phyloP scores from a whole-genome alignment of 2,888 invertebrate species.

The Thecophora atra region DNA sequence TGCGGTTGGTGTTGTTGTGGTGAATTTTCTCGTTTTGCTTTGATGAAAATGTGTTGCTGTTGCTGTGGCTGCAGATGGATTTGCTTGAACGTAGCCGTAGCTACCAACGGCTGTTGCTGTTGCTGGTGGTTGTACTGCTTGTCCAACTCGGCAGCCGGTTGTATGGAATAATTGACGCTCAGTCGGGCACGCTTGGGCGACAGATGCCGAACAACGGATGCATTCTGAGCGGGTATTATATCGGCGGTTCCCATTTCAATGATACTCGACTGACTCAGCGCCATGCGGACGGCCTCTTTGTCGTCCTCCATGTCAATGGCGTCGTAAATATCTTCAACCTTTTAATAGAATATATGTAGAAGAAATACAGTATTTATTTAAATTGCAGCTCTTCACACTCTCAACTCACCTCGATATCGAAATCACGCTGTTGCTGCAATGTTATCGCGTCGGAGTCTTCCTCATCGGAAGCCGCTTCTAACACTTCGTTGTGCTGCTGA shows the following conservation, averaged over 20 bases:
- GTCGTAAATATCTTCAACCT: conserved; percentile 79
- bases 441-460: conserved; percentile 34
- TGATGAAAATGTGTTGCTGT: conserved; percentile 48
- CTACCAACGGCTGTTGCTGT: conserved; percentile 2
- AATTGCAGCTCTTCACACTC: conserved; percentile 7
- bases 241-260: conserved; percentile 68
- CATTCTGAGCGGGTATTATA: conserved; percentile 66
- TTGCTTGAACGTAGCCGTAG: neutral
- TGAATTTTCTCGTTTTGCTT: conserved; percentile 32
- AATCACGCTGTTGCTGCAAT: conserved; percentile 66
- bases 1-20: conserved; percentile 42
- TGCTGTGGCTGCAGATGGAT: conserved; percentile 40
- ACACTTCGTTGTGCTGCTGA: conserved; percentile 28
- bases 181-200: conserved; percentile 62
- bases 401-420: conserved; percentile 71
- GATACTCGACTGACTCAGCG: conserved; percentile 65
- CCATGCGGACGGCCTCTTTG: conserved; percentile 57
- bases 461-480: conserved; percentile 24
- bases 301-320: conserved; percentile 77
- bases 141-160: conserved; percentile 66
- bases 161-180: conserved; percentile 66
- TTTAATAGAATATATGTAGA: conserved; percentile 29
- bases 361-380: conserved; percentile 11
- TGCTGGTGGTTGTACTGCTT: conserved; percentile 49
- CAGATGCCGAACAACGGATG: conserved; percentile 63